phyloP scores from a whole-genome alignment of 1,140 invertebrate genomes.

The Pseudobourletiella spinata region DNA sequence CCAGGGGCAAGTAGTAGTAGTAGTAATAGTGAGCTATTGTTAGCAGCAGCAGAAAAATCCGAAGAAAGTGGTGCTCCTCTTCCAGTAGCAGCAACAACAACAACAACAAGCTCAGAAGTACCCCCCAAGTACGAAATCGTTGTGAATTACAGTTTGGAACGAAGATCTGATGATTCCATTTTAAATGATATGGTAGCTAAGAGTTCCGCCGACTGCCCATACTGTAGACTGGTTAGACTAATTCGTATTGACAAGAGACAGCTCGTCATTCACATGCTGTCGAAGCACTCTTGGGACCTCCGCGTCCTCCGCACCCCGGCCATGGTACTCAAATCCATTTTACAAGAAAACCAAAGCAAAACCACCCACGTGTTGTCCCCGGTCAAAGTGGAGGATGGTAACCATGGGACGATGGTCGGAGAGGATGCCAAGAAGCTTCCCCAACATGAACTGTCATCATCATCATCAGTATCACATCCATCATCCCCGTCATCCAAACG shows the following conservation, averaged over 20 bases:
- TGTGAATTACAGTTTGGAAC: slow-evolving; percentile 6
- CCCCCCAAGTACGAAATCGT: slow-evolving; percentile 3
- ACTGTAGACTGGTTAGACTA: slow-evolving; percentile 70
- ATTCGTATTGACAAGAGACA: slow-evolving; percentile 73
- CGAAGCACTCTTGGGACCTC: slow-evolving; percentile 54
- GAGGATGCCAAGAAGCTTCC: too few species aligned
- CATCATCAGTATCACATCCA: too few species aligned
- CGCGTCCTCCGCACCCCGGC: slow-evolving; percentile 10
- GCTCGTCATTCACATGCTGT: slow-evolving; percentile 62
- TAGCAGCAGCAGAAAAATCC: too few species aligned
- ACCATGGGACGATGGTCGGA: too few species aligned
- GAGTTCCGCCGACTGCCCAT: slow-evolving; percentile 53
- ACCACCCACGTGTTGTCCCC: background rate
- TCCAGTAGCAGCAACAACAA: background rate
- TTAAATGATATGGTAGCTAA: slow-evolving; percentile 28
- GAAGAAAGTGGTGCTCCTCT: background rate
- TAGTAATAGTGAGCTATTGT: too few species aligned
- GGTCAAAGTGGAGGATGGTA: background rate
- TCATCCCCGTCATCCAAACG: too few species aligned
- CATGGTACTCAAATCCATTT: slow-evolving; percentile 8
- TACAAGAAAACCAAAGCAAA: too few species aligned
- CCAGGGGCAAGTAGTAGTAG: too few species aligned
- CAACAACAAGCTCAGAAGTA: background rate
- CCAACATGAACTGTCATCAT: too few species aligned
- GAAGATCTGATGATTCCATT: slow-evolving; percentile 11